Percentiles rank a stretch among this genome's conserved stretches.
Evolutionary conservation across 2,797 vertebrate species (phyloP).

Genomic region (Enteromius unitaeniatus): DNA sequence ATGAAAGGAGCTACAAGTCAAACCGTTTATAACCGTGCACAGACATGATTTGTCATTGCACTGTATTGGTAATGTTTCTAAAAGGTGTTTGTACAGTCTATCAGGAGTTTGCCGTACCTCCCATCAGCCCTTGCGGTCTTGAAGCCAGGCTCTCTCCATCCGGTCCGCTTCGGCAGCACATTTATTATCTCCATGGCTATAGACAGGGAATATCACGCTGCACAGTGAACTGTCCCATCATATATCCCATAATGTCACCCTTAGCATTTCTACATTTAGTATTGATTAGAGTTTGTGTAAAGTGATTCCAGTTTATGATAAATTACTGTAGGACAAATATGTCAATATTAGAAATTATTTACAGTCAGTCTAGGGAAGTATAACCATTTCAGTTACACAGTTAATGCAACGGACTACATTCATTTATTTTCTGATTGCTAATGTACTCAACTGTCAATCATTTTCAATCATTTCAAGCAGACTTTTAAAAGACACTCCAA

Average conservation of each 20-base stretch:
- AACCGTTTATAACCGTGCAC: neutral
- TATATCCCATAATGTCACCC: neutral
- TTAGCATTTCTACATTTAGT: too few species aligned
- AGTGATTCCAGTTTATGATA: neutral
- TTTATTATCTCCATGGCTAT: constrained; percentile 78
- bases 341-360: neutral
- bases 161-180: constrained; percentile 54
- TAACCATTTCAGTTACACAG: too few species aligned
- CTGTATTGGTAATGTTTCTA: neutral
- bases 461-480: too few species aligned
- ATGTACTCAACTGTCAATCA: too few species aligned
- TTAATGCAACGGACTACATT: too few species aligned
- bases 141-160: constrained; percentile 58
- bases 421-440: too few species aligned
- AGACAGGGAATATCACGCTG: neutral
- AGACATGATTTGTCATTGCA: neutral
- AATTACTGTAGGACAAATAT: neutral
- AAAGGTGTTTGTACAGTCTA: too few species aligned
- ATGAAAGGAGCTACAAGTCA: neutral
- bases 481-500: too few species aligned
- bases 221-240: neutral
- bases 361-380: too few species aligned
- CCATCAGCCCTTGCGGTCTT: constrained; percentile 52
- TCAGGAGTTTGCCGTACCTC: constrained; percentile 52
- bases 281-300: neutral